Evolutionary conservation across 1,140 invertebrate genomes (phyloP), one percentile per base, ranked within the genome.

Genomic region (Adelges cooleyi): DNA sequence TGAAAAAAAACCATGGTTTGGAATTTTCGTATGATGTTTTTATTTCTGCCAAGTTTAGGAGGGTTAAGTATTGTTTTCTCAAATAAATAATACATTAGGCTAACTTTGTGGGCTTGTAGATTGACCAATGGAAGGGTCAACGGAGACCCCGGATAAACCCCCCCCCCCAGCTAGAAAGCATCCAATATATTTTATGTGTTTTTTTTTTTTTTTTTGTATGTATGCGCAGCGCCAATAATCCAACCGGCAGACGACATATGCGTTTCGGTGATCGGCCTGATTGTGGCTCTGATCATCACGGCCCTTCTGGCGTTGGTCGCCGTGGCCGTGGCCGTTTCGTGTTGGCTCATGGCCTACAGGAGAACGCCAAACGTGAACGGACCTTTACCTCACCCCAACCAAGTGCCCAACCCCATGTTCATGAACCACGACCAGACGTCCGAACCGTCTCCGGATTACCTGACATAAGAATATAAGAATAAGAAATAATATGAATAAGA

Each of bases 401-500:
- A 95, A 77, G 94, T 95, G 78, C 92, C 92, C 54, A 95, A 95
- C 74, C 91, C 92, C 54, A 79, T 95, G 69, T 93, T 94, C 76
- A 89, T 90, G 71, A 90, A 89, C 71, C 86, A 82, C 71, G 84
- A 87, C 71, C 86, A 85, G 15, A 80, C 87, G 69, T 82, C 85
- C 29, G 86, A 88, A 75, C 86, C 86, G 44, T 85, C 84, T 68
- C 86, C 86, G 65, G 86, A 89, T 79, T 92, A 92, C 81, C 82
- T 85, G 74, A 76, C 76, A 67, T 77, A 73, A 72, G 25, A 20
- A 40, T n/a, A 20, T n/a, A 18, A n/a, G 22, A 17, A 22, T 48
- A n/a, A 13, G 13, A 36, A 53, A 29, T 29, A 25, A 29, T 51
- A 25, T 27, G 10, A 5, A 15, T 33, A 17, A 51, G 17, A 29